Evolutionary conservation across 2,113 vertebrate genomes (phyloP).

Genomic region (Coregonus clupeaformis): DNA sequence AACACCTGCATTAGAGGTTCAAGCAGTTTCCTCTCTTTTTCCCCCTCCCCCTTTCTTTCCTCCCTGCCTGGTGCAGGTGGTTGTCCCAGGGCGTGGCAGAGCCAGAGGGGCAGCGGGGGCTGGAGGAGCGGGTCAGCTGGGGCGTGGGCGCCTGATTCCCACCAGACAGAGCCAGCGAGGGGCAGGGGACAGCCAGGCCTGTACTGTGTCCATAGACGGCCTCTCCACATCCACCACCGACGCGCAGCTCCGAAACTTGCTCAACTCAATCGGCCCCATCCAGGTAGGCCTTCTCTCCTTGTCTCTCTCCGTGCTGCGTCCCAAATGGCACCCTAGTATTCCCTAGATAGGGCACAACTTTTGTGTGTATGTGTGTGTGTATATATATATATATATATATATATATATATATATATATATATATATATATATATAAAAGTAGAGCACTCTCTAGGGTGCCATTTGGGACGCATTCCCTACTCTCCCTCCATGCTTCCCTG

Average conservation of each 20-base stretch:
- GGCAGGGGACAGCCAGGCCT: conserved; percentile 77
- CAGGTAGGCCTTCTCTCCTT: conserved; percentile 76
- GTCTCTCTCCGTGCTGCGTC: too few species aligned
- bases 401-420: too few species aligned
- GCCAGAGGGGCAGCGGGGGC: conserved; percentile 75
- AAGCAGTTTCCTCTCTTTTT: conserved; percentile 26
- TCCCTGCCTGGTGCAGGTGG: conserved; percentile 72
- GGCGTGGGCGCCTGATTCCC: conserved; percentile 80
- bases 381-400: too few species aligned
- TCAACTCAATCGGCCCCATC: conserved; percentile 94
- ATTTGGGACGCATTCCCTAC: too few species aligned
- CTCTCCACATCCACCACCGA: conserved; percentile 95
- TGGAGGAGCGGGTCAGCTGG: conserved; percentile 64
- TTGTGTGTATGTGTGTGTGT: too few species aligned
- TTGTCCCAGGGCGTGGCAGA: conserved; percentile 84
- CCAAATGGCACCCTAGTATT: too few species aligned
- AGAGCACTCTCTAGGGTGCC: too few species aligned
- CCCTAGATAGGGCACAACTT: too few species aligned
- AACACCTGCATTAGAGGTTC: conserved; percentile 32
- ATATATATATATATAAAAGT: too few species aligned
- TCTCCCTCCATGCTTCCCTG: too few species aligned
- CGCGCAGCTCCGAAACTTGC: conserved; percentile 87
- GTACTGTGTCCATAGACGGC: conserved; percentile 92
- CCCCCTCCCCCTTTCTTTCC: conserved; percentile 19
- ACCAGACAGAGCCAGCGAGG: conserved; percentile 81